Evolutionary conservation across 92 coral and sea anemone genomes (phyloP), one percentile per base, ranked within the genome.

Genomic region (Pocillopora meandrina): DNA sequence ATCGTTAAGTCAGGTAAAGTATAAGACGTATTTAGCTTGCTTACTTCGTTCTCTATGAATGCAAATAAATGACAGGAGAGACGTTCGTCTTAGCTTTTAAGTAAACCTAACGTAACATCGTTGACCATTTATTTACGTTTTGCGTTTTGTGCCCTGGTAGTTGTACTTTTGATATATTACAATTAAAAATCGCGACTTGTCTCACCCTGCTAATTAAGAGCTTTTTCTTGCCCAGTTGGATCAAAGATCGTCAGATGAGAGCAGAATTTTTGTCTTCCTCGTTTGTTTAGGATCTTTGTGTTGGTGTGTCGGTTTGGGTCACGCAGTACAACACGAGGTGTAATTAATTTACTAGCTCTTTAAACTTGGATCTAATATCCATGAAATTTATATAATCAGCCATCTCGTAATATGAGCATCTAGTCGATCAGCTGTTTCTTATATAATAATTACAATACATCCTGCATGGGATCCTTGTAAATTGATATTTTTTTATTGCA

Each of bases 1-100:
- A 60, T 87, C 95, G 20, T 80, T 95, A 19, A 93, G 94, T 42
- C 82, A 92, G 93, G 99, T 97, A 56, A n/a, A 98, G 47, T 70
- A 61, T 35, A 9, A 10, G 57, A 57, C 35, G 13, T 21, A 21
- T 23, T 42, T 3, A 42, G 23, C 0, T 31, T 19, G 61, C 65
- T 12, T 71, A 65, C 18, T 62, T 34, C 19, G 42, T 12, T 68
- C 62, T 20, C 59, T 59, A 66, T 2, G 17, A n/a, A 58, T 16
- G 19, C 21, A 14, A 59, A 69, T 34, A 17, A n/a, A 33, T 69
- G 31, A 15, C 65, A 42, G 9, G 5, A 17, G 60, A 59, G 20
- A 5, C n/a, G 23, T n/a, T 63, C 71, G 9, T 77, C 60, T n/a
- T 35, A 62, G 57, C 17, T 42, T 10, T 0, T 1, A n/a, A 26